Evolutionary conservation across 1,140 invertebrate genomes (phyloP).

Genomic region (Ditylenchus dipsaci): DNA sequence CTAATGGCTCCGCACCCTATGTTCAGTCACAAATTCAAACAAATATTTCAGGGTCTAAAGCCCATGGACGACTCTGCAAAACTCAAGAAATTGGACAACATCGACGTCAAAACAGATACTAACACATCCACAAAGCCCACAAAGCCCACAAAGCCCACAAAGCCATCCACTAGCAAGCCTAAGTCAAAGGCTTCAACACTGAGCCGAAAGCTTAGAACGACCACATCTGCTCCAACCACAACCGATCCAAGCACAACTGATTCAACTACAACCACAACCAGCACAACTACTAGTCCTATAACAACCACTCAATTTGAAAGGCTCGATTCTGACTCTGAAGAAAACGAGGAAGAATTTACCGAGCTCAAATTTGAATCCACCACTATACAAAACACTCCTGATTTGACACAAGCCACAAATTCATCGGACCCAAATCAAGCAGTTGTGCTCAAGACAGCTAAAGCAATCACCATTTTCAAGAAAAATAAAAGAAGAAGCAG

Average conservation of each 20-base stretch:
- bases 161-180: no score
- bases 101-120: constrained; percentile 15
- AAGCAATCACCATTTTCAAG: background rate
- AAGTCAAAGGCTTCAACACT: no score
- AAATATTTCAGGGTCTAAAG: background rate
- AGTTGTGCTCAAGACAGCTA: background rate
- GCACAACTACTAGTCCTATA: background rate
- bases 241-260: constrained; percentile 5
- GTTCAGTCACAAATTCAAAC: no score
- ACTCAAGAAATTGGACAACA: constrained; percentile 16
- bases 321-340: no score
- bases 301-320: constrained; percentile 3
- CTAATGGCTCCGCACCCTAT: no score
- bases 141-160: no score
- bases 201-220: background rate
- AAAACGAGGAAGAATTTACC: no score
- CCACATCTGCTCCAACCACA: constrained; percentile 7
- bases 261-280: background rate
- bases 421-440: no score
- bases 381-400: background rate
- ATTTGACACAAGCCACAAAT: background rate
- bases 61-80: constrained; percentile 3
- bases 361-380: no score
- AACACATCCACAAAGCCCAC: background rate
- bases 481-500: background rate